Conservation (phyloP, 1,140 invertebrate species). For the Parasteatoda tepidariorum region DNA sequence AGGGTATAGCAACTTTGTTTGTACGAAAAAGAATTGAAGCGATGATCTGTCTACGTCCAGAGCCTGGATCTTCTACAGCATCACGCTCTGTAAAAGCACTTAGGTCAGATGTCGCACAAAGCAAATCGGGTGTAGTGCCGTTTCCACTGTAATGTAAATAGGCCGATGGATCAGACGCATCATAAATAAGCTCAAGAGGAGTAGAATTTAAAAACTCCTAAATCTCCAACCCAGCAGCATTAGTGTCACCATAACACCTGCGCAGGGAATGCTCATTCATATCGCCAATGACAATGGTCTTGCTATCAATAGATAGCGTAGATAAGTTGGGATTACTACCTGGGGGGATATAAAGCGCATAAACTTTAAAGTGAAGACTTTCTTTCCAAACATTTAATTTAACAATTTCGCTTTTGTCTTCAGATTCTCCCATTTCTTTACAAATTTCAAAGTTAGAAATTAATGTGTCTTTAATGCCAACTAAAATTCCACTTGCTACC, state of each 20-base stretch:
- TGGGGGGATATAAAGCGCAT: conserved; percentile 2
- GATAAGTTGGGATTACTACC: conserved; percentile 13
- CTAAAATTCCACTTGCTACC: conserved; percentile 30
- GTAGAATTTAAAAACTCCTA: conserved; percentile 15
- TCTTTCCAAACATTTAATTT: not conserved
- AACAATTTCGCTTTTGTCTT: conserved; percentile 23
- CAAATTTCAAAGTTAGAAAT: conserved; percentile 1
- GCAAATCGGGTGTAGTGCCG: conserved; percentile 9
- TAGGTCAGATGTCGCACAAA: not conserved
- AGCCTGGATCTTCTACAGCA: not conserved
- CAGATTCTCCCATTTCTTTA: conserved; percentile 19
- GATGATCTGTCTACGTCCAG: not conserved
- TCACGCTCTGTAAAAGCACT: not conserved
- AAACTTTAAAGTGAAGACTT: not conserved
- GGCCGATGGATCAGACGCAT: not conserved
- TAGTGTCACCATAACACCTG: not conserved
- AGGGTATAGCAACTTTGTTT: not conserved
- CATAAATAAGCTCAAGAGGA: conserved; percentile 16
- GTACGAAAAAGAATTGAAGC: not conserved
- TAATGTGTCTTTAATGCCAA: not conserved
- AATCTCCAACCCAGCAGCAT: not conserved
- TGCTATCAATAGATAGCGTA: not conserved
- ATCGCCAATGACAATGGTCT: conserved; percentile 4
- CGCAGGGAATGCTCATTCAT: not conserved
- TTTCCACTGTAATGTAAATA: conserved; percentile 23